Evolutionary conservation across 2,113 vertebrate genomes (phyloP), one percentile per base, ranked within the genome.

Genomic region (Leptosomus discolor): DNA sequence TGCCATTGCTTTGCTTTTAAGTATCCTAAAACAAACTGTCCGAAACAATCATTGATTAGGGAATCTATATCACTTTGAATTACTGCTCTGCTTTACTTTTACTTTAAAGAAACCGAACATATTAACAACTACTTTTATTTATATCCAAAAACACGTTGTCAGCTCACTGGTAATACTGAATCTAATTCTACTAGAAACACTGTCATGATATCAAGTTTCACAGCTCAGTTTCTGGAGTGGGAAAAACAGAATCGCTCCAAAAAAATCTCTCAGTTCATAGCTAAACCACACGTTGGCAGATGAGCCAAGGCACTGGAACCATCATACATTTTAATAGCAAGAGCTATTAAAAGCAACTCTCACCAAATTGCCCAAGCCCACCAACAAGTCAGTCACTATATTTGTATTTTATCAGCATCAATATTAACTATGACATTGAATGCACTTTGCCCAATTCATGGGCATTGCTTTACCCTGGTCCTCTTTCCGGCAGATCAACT

Each of bases 401-500:
- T 39, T 76, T 30, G 2, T 41, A 50, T 80, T 89, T 56, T 53
- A 89, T 22, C 56, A 83, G 81, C 30, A 65, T 30, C 34, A 24
- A 12, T 65, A 58, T 8, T 6, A 74, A 77, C 75, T 5, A 32
- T 2, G 1, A n/a, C 13, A 77, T 2, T n/a, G 21, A 64, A 67
- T 67, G 51, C 4, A 56, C 8, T 78, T 73, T 21, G 24, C 34
- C 3, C 41, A 57, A 1, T 60, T 58, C 15, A 64, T 6, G 7
- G 15, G 22, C 56, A 61, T n/a, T 32, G 34, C 58, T 98, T 99
- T 98, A 99, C 99, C 99, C 99, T 0, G 98, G 99, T 90, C 98
- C 99, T 94, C 98, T 98, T 87, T 99, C 99, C 29, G 98, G 99
- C 63, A 99, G 97, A 68, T 99, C 98, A 65, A 99, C 98, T 90